Evolutionary conservation across 2,888 invertebrate genomes (phyloP).

Genomic region (Proisotoma minuta): DNA sequence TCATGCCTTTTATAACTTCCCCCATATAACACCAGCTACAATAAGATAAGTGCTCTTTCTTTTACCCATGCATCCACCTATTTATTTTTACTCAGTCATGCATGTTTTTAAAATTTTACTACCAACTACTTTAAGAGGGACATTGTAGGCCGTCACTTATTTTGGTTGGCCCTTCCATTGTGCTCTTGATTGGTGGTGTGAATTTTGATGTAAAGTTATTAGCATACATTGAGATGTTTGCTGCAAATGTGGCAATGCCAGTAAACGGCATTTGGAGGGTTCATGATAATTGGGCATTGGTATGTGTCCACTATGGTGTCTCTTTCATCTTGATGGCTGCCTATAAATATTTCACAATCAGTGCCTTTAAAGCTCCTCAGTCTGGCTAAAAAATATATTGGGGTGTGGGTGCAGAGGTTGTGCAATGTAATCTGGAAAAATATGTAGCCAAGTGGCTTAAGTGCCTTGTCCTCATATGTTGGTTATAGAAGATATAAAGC

Average conservation of each 20-base stretch:
- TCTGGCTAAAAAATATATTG: background rate
- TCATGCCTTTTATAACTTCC: too few relatives aligned
- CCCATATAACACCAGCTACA: too few relatives aligned
- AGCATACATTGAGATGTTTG: too few relatives aligned
- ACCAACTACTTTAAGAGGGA: too few relatives aligned
- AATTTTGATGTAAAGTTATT: too few relatives aligned
- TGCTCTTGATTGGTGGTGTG: too few relatives aligned
- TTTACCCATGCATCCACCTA: too few relatives aligned
- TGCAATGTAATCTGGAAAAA: background rate
- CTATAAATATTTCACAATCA: conserved; percentile 48
- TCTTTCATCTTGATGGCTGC: conserved; percentile 46
- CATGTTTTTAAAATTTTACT: too few relatives aligned
- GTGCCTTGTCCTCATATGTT: background rate
- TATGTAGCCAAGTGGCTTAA: background rate
- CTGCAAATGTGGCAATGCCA: background rate
- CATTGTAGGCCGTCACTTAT: too few relatives aligned
- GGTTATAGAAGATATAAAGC: background rate
- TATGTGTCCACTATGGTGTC: conserved; percentile 40
- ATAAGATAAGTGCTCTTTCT: too few relatives aligned
- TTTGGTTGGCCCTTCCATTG: too few relatives aligned
- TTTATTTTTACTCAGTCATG: too few relatives aligned
- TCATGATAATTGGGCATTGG: background rate
- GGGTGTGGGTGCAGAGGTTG: background rate
- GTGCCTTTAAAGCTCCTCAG: conserved; percentile 30
- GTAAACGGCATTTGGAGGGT: background rate